phyloP scores from a whole-genome alignment of 2,888 invertebrate genomes.

The Eristalis intricaria region DNA sequence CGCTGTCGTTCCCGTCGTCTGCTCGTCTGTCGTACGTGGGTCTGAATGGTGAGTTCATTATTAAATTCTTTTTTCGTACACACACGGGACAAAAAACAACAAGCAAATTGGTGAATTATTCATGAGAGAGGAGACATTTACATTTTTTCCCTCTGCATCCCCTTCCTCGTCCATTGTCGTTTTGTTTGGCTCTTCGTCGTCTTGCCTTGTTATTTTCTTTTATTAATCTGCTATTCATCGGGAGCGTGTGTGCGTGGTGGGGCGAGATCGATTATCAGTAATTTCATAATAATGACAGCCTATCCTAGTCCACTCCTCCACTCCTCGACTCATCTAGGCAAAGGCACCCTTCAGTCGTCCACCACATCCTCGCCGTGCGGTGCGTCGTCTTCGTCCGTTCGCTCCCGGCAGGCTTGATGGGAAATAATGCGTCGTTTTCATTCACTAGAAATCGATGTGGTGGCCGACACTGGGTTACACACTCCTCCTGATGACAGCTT shows the following conservation, averaged over 20 bases:
- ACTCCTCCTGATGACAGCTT: slow-evolving; percentile 29
- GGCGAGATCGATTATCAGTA: slow-evolving; percentile 69
- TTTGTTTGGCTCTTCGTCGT: background rate
- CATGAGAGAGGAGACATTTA: slow-evolving; percentile 69
- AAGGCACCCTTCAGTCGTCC: slow-evolving; percentile 15
- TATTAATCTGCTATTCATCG: slow-evolving; percentile 63
- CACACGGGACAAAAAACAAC: slow-evolving; percentile 44
- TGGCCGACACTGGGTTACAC: slow-evolving; percentile 25
- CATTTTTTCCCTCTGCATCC: slow-evolving; percentile 51
- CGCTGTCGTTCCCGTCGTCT: slow-evolving; percentile 49
- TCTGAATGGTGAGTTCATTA: slow-evolving; percentile 69
- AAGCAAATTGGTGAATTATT: slow-evolving; percentile 71
- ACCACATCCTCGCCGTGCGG: background rate
- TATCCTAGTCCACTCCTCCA: slow-evolving; percentile 16
- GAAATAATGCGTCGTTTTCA: slow-evolving; percentile 64
- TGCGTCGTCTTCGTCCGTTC: background rate
- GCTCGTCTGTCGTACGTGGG: slow-evolving; percentile 55
- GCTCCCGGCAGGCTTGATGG: slow-evolving; percentile 15
- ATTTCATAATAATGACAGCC: slow-evolving; percentile 70
- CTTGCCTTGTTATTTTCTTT: slow-evolving; percentile 38
- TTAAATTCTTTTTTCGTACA: slow-evolving; percentile 69
- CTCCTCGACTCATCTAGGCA: background rate
- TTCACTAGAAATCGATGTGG: slow-evolving; percentile 66
- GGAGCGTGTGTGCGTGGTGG: slow-evolving; percentile 10
- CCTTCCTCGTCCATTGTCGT: background rate